Conservation (phyloP, 2,888 invertebrate genomes). For the Nemotelus pantherinus region DNA sequence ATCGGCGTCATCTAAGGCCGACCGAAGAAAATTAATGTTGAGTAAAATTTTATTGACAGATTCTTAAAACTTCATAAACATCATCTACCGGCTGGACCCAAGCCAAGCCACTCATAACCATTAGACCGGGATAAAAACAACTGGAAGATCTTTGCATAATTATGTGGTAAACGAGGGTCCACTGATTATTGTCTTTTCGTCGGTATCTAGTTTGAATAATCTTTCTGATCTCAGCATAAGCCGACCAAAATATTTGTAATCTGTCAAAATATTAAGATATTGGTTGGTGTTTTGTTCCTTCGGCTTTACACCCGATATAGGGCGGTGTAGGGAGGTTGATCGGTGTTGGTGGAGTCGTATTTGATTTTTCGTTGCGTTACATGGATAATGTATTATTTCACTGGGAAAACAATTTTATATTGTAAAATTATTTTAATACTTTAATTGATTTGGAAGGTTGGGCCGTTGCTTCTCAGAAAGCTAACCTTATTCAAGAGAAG, state of each 20-base stretch:
- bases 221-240: conserved; percentile 27
- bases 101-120: neutral
- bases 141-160: neutral
- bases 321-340: too few species aligned
- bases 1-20: conserved; percentile 11
- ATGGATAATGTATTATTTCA: too few species aligned
- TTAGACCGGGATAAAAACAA: neutral
- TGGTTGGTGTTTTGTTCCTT: conserved; percentile 21
- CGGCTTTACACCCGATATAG: neutral
- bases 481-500: too few species aligned
- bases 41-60: conserved; percentile 27
- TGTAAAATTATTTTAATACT: too few species aligned
- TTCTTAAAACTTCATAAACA: conserved; percentile 29
- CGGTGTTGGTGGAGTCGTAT: too few species aligned
- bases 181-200: conserved; percentile 5
- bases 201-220: conserved; percentile 37
- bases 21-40: conserved; percentile 27
- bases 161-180: conserved; percentile 10
- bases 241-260: conserved; percentile 43
- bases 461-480: too few species aligned
- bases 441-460: too few species aligned
- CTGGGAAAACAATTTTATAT: too few species aligned
- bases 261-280: conserved; percentile 44
- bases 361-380: too few species aligned
- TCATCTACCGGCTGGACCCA: neutral